Percentiles rank a stretch among this genome's conserved stretches.
Conservation (phyloP, 2,888 invertebrate genomes). For the Sphaerophoria rueppellii region DNA sequence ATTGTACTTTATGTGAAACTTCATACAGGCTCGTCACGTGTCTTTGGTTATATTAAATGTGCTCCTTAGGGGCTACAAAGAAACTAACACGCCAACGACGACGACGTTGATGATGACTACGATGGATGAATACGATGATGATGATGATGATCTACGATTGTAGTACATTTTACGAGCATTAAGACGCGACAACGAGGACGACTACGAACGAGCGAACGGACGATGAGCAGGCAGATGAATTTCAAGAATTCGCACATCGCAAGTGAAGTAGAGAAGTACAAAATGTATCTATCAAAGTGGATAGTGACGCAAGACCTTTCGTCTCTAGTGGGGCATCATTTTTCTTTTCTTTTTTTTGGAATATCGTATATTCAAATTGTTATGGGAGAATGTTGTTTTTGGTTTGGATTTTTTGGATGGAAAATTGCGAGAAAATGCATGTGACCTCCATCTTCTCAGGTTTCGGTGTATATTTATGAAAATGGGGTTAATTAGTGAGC, state of each 20-base stretch:
- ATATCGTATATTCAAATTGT: background rate
- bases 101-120: background rate
- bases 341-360: background rate
- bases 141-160: background rate
- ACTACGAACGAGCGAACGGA: background rate
- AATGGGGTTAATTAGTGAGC: slow-evolving; percentile 67
- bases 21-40: slow-evolving; percentile 31
- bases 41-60: slow-evolving; percentile 43
- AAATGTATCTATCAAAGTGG: slow-evolving; percentile 51
- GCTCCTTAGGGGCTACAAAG: slow-evolving; percentile 51
- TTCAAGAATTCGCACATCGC: slow-evolving; percentile 42
- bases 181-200: background rate
- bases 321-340: slow-evolving; percentile 17
- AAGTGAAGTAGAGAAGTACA: slow-evolving; percentile 16
- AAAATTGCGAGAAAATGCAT: slow-evolving; percentile 57
- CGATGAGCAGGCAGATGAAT: slow-evolving; percentile 13
- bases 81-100: background rate
- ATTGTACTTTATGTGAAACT: slow-evolving; percentile 1
- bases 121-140: background rate
- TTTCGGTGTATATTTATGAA: slow-evolving; percentile 11
- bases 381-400: slow-evolving; percentile 13
- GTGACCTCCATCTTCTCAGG: slow-evolving; percentile 53
- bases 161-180: background rate
- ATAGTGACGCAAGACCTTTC: slow-evolving; percentile 54
- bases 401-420: slow-evolving; percentile 42